Conservation (phyloP, 2,113 vertebrate species). For the Rhinolophus ferrumequinum region DNA sequence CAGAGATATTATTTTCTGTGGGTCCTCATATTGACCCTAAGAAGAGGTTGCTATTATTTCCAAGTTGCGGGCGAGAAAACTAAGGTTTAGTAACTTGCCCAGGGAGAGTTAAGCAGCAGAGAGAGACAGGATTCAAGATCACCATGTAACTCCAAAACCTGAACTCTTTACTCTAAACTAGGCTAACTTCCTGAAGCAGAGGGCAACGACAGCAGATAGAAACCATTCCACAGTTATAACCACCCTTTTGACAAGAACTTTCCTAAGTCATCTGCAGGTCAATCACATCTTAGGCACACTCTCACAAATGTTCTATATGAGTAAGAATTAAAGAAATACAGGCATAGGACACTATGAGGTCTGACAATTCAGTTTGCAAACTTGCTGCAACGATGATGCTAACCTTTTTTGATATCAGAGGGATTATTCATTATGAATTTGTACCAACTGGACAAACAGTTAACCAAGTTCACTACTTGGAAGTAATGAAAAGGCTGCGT, state of each 20-base stretch:
- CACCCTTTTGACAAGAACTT: not conserved
- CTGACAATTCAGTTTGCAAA: too few species aligned
- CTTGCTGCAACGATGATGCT: too few species aligned
- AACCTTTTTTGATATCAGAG: too few species aligned
- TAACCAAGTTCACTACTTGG: too few species aligned
- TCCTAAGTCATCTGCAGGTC: not conserved
- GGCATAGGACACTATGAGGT: not conserved
- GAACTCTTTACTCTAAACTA: conserved; percentile 10
- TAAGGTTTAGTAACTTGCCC: conserved; percentile 23
- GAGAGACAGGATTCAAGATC: not conserved
- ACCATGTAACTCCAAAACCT: not conserved
- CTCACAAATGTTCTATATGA: not conserved
- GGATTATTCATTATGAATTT: too few species aligned
- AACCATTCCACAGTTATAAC: not conserved
- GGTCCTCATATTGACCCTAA: not conserved
- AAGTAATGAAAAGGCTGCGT: too few species aligned
- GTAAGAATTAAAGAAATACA: not conserved
- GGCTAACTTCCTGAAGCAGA: not conserved
- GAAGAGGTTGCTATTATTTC: not conserved
- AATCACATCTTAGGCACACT: not conserved
- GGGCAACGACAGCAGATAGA: not conserved
- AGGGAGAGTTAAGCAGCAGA: not conserved
- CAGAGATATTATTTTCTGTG: not conserved
- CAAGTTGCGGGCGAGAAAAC: not conserved
- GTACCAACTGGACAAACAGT: too few species aligned